A percentile compares a stretch with the other conserved stretches of the same genome.
Evolutionary conservation across 2,797 vertebrate genomes (phyloP).

Genomic region (Sebastes jordani): DNA sequence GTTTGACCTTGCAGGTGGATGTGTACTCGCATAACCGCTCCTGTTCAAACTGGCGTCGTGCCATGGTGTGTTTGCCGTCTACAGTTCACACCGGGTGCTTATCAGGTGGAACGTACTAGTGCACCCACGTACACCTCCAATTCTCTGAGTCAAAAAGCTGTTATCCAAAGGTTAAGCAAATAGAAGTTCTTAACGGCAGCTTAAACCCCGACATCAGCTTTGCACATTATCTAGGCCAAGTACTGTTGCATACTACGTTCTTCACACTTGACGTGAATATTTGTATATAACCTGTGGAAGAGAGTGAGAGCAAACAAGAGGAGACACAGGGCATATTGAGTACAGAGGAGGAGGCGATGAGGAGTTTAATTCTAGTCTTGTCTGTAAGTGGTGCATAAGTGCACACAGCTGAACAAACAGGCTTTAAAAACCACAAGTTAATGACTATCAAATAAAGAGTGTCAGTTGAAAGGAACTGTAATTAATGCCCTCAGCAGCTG

Average conservation of each 20-base stretch:
- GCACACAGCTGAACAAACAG: neutral
- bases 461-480: neutral
- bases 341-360: neutral
- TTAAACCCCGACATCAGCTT: neutral
- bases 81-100: neutral
- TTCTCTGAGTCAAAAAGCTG: neutral
- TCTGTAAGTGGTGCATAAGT: neutral
- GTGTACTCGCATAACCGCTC: neutral
- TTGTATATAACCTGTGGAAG: neutral
- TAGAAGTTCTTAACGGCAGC: neutral
- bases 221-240: neutral
- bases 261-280: neutral
- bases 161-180: neutral
- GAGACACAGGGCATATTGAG: neutral
- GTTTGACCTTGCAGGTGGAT: neutral
- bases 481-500: neutral
- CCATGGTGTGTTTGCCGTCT: constrained; percentile 1
- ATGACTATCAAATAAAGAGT: neutral
- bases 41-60: neutral
- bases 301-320: neutral
- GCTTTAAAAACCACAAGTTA: neutral
- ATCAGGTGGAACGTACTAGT: neutral
- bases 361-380: neutral
- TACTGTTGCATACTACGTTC: neutral
- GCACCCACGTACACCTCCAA: neutral